Base-by-base conservation (phyloP, 2,888 invertebrate species). In the Apamea epomidion region DNA sequence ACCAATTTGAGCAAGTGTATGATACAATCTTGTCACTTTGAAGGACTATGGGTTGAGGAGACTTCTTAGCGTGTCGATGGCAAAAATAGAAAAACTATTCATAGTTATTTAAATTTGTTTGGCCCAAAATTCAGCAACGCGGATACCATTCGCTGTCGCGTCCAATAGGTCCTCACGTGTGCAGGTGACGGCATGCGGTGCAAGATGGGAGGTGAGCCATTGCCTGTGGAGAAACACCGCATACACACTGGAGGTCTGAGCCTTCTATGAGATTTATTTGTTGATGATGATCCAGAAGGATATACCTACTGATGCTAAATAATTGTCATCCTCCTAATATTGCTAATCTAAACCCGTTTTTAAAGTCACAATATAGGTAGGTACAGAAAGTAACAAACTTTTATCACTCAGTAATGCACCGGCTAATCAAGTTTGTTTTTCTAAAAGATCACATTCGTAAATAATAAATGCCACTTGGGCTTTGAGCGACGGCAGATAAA, bases 391-490 rank as follows among this genome's bases (percentile, higher is more conserved):
- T 6, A 1, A 70, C 48, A 58, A 54, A 62, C 37, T 76, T 29
- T 29, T 14, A 37, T 25, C 62, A 25, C 32, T 58, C n/a, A 4
- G 3, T 58, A 70, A 60, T 21, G 32, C 68, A 68, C 74, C 51
- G 42, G 78, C n/a, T 72, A 16, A 54, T 48, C 80, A 54, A 73
- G 84, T 79, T 75, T 25, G 10, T 68, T 73, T 82, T 82, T 64
- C 2, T 83, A n/a, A 32, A 54, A 65, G 48, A 73, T 73, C 42
- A 32, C 54, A 51, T 29, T 82, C 58, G 37, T 58, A 25, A 64
- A 68, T 77, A n/a, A 62, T 51, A 58, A 48, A 37, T 77, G 69
- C 21, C 69, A 54, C 18, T 75, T 74, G 42, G 62, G 32, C 10
- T 68, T 37, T 72, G 21, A 68, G 18, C 18, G 67, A 78, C 32